Evolutionary conservation across 2,113 vertebrate genomes (phyloP).

Genomic region (Gopherus evgoodei): DNA sequence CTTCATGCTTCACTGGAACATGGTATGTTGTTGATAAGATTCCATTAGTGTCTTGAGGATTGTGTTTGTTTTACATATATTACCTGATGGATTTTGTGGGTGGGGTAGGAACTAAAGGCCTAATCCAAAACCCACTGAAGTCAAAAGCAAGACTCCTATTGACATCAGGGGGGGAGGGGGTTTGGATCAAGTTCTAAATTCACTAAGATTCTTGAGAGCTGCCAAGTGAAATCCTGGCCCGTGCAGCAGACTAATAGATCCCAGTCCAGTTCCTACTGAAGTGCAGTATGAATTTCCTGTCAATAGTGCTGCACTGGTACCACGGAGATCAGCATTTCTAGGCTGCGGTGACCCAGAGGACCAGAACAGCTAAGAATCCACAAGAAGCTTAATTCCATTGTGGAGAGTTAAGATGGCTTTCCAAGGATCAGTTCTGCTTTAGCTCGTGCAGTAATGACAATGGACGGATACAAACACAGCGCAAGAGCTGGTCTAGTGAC

Average conservation of each 20-base stretch:
- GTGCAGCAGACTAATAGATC: not conserved
- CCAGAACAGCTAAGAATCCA: not conserved
- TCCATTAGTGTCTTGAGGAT: slow-evolving; percentile 32
- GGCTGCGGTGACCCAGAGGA: not conserved
- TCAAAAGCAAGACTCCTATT: not conserved
- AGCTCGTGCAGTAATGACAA: not conserved
- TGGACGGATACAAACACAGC: not conserved
- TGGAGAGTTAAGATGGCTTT: not conserved
- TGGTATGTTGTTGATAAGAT: not conserved
- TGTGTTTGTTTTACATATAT: slow-evolving; percentile 11
- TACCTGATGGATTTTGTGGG: not conserved
- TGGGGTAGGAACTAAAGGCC: slow-evolving; percentile 13
- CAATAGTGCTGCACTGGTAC: not conserved
- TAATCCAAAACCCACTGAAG: slow-evolving; percentile 23
- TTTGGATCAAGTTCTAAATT: not conserved
- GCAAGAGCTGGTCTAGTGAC: not conserved
- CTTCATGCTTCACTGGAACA: not conserved
- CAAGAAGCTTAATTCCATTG: not conserved
- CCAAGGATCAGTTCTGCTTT: not conserved
- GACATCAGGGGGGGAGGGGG: not conserved
- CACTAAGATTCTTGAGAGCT: not conserved
- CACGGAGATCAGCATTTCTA: not conserved
- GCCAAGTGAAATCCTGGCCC: not conserved
- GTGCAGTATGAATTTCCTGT: not conserved
- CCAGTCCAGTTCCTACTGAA: not conserved